Base-by-base conservation (phyloP, 2,113 vertebrate genomes). In the Sclerurus mexicanus region DNA sequence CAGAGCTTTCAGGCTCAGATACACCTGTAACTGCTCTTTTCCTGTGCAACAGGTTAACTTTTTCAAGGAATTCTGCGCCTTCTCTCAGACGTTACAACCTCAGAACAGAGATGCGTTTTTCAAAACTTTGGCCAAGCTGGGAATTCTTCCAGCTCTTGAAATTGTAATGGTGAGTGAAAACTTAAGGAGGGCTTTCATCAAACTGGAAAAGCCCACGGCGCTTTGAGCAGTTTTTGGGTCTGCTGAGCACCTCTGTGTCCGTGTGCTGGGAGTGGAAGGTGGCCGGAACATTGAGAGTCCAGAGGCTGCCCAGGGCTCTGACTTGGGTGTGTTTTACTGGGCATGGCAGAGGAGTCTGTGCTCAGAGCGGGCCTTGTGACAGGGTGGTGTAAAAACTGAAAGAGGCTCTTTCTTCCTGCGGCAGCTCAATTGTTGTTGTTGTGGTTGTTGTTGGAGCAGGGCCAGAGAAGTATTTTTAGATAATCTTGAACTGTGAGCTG, bases 51-150 rank as follows among this genome's bases (percentile, higher is more conserved):
- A 99, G 99, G 99, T 99, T 74, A 99, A 99, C 97, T 99, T 99
- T 93, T 99, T 99, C 98, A 99, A 99, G 97, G 99, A 99, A 96
- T 99, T 99, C 94, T 99, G 99, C 97, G 99, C 99, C 8, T 99
- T 99, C 98, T 99, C 99, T 92, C 99, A 99, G 98, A 99, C 99
- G 0, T 97, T 99, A 96, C 99, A 99, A 96, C 99, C 99, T 89
- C 99, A 99, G 95, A 99, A 99, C 97, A 99, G 99, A 93, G 99
- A 99, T 30, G 98, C 99, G 0, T 99, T 99, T 97, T 99, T 99
- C 98, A 99, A 99, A 98, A 99, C 99, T 10, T 97, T 99, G 97
- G 99, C 99, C 75, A 99, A 99, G 93, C 97, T 99, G 66, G 99
- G 99, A 92, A 99, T 99, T 96, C 98, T 99, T 97, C 99, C 99